Conservation (phyloP, 2,797 vertebrate genomes). For the Argentina silus region DNA sequence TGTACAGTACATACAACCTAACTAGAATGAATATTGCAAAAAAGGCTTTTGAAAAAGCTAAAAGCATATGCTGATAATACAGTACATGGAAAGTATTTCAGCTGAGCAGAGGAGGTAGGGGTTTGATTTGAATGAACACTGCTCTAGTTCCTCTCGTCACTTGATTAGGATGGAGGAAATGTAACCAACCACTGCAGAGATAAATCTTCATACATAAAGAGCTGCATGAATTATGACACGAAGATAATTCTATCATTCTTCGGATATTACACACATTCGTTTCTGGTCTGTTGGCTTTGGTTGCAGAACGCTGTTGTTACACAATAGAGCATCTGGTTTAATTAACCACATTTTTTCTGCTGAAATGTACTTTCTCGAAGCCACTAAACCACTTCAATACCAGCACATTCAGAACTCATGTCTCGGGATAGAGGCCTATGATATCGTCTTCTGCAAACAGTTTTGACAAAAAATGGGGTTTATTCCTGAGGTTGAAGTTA, state of each 20-base stretch:
- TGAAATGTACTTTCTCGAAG: conserved; percentile 68
- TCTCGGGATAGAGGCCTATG: conserved; percentile 49
- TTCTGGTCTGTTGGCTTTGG: conserved; percentile 63
- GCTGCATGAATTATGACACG: conserved; percentile 61
- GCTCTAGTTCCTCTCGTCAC: conserved; percentile 66
- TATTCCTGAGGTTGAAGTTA: conserved; percentile 58
- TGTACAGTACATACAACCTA: not conserved
- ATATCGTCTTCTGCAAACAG: conserved; percentile 70
- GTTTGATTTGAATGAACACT: conserved; percentile 62
- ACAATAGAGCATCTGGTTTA: conserved; percentile 72
- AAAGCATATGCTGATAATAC: not conserved
- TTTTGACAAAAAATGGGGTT: conserved; percentile 59
- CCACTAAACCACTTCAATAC: conserved; percentile 66
- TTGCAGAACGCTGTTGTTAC: conserved; percentile 54
- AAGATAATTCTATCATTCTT: conserved; percentile 68
- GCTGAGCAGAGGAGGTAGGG: conserved; percentile 42
- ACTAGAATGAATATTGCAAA: not conserved
- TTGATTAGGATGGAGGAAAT: conserved; percentile 69
- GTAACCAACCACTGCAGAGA: conserved; percentile 72
- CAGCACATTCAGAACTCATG: conserved; percentile 63
- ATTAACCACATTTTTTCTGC: conserved; percentile 71
- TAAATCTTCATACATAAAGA: conserved; percentile 65
- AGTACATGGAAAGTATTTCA: not conserved
- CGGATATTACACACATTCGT: conserved; percentile 62
- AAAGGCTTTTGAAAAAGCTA: not conserved